phyloP scores from a whole-genome alignment of 2,888 invertebrate genomes.

The Drosophila putrida region DNA sequence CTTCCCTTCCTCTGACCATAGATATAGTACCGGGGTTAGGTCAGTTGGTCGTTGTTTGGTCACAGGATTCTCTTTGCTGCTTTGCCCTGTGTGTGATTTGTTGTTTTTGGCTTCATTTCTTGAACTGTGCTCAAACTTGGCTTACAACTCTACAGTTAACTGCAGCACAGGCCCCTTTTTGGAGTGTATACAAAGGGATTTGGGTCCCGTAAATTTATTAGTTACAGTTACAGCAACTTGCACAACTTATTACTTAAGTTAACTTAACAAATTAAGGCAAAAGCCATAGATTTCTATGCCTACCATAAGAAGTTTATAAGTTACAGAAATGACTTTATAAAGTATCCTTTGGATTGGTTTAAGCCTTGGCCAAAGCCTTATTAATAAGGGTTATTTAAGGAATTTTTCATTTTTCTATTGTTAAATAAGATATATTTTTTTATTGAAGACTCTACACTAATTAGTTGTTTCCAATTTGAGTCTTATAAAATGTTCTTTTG shows the following conservation, averaged over 20 bases:
- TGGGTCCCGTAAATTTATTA: conserved; percentile 31
- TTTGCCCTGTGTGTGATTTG: conserved; percentile 44
- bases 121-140: conserved; percentile 46
- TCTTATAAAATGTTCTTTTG: too few species aligned
- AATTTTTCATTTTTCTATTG: too few species aligned
- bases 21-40: conserved; percentile 24
- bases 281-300: neutral
- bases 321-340: neutral
- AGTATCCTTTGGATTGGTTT: neutral
- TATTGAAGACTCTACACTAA: too few species aligned
- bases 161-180: conserved; percentile 4
- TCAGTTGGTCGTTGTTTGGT: conserved; percentile 52
- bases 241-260: conserved; percentile 24
- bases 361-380: neutral
- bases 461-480: too few species aligned
- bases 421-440: too few species aligned
- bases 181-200: conserved; percentile 13
- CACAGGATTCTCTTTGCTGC: conserved; percentile 27
- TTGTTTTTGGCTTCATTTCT: conserved; percentile 29
- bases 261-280: conserved; percentile 3
- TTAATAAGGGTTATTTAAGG: too few species aligned
- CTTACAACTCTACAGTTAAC: conserved; percentile 15
- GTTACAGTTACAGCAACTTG: conserved; percentile 15
- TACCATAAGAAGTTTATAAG: neutral
- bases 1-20: neutral